phyloP scores from a whole-genome alignment of 2,797 vertebrate genomes.

The Rallus crepitans region DNA sequence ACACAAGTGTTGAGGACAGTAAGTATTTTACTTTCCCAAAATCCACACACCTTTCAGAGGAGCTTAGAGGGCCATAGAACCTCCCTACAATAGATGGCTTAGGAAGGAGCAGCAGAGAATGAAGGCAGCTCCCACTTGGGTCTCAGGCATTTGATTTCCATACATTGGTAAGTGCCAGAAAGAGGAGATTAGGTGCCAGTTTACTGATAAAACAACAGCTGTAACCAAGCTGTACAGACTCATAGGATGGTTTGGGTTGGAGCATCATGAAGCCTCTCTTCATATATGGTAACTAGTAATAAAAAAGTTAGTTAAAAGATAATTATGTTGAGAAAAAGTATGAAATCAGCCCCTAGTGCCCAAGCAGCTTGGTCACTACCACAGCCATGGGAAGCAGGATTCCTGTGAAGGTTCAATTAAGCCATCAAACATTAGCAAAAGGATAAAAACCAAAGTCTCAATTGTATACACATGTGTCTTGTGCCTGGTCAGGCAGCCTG shows the following conservation, averaged over 20 bases:
- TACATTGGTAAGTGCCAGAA: not conserved
- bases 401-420: not conserved
- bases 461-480: accelerated
- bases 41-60: not conserved
- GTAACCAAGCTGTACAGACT: not conserved
- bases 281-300: not conserved
- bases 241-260: too few relatives aligned
- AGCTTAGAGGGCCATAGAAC: not conserved
- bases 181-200: not conserved
- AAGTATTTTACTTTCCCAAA: not conserved
- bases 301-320: not conserved
- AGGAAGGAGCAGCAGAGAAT: not conserved
- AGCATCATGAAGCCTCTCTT: not conserved
- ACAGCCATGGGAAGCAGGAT: not conserved
- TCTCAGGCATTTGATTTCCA: not conserved
- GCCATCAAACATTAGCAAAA: not conserved
- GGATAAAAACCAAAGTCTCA: not conserved
- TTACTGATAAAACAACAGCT: not conserved
- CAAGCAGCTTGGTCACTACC: not conserved
- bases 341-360: not conserved
- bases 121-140: not conserved
- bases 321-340: not conserved
- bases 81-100: not conserved
- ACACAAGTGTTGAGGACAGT: not conserved
- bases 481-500: not conserved